Evolutionary conservation across 2,888 invertebrate species (phyloP), one percentile per base, ranked within the genome.

Genomic region (Cerastoderma edule): DNA sequence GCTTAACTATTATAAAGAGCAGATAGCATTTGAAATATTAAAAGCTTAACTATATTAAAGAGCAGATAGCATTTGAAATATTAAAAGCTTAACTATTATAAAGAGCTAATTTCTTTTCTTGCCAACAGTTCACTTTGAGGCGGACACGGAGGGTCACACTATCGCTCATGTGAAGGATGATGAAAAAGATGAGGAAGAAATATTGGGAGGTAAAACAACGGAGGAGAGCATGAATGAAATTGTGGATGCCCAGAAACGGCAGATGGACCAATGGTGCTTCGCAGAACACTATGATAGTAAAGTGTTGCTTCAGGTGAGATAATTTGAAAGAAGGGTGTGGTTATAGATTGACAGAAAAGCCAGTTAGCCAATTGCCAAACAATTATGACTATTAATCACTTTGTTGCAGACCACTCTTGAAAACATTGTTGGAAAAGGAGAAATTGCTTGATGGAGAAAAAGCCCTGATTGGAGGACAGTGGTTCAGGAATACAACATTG

Each of bases 221-320:
- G 88, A 88, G 64, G 89, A 90, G 57, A 86, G 85, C 63, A 84
- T 91, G 83, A 85, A 86, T 56, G 90, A 89, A 50, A 86, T 92
- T n/a, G 87, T 90, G 8, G 87, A 89, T 63, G 85, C 86, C 0
- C 90, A 92, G 82, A 88, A 91, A 77, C 82, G 92, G 35, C 85
- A 85, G 54, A 83, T 93, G n/a, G 91, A 92, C 71, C 89, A 91
- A 73, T 93, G 92, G 92, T 91, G 91, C 79, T 92, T 90, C 85
- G 91, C 91, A 53, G 93, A 93, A 74, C 92, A 92, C 72, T 88
- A 89, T 70, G 90, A 92, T 35, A 88, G 89, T 10, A 78, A 88
- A 35, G 85, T 92, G n/a, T 83, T 93, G 0, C 83, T 89, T 24
- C 92, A 93, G 89, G 92, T 92, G 13, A 28, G 10, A 39, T 39